Percentiles rank a stretch among this genome's conserved stretches.
Evolutionary conservation across 2,797 vertebrate species (phyloP).

Genomic region (Adelosebastes latens): DNA sequence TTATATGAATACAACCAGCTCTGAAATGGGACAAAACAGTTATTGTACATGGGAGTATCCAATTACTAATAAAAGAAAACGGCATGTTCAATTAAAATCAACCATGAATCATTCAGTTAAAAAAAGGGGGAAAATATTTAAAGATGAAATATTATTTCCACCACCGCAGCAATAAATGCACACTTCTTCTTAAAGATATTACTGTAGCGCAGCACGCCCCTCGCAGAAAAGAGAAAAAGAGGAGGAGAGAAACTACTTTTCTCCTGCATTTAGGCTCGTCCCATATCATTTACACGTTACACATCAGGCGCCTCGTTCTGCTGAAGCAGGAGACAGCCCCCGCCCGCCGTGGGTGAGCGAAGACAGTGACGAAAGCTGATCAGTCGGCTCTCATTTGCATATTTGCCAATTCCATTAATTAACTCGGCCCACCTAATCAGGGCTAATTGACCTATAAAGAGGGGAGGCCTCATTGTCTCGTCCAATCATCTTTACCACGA

Average conservation of each 20-base stretch:
- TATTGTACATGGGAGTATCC: constrained; percentile 16
- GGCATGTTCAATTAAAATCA: constrained; percentile 5
- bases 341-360: constrained; percentile 60
- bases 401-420: constrained; percentile 88
- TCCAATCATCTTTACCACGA: constrained; percentile 88
- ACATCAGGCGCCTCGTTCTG: constrained; percentile 75
- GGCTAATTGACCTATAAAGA: constrained; percentile 94
- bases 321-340: constrained; percentile 63
- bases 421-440: constrained; percentile 90
- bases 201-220: constrained; percentile 13
- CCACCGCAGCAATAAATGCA: constrained; percentile 2
- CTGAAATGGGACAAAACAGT: constrained; percentile 47
- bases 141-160: neutral
- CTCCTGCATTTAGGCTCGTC: constrained; percentile 69
- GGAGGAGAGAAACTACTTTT: constrained; percentile 64
- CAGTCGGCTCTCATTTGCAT: constrained; percentile 83
- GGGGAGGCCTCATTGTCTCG: constrained; percentile 86
- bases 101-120: neutral
- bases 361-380: constrained; percentile 81
- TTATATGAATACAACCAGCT: constrained; percentile 50
- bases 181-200: neutral
- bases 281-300: constrained; percentile 78
- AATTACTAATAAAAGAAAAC: constrained; percentile 12
- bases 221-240: constrained; percentile 41
- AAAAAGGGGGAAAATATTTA: neutral